These are phyloP conservation scores for Tenebrio molitor DNA, from an alignment of 1,140 invertebrate genomes.

Conservation along the genomic window DNA sequence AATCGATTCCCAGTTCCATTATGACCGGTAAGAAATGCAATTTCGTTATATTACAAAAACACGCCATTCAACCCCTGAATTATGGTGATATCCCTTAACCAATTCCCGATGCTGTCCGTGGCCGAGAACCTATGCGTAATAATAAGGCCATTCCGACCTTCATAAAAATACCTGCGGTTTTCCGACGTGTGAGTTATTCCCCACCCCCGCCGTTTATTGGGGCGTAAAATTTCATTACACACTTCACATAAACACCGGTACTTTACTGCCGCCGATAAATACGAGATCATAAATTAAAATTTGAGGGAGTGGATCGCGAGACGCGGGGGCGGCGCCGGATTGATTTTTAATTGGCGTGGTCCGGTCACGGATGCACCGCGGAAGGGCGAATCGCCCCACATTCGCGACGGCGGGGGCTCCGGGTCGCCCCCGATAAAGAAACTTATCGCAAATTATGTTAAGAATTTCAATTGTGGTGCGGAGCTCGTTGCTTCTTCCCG, in stretches of 20 bases:
- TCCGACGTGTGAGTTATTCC: slow-evolving; percentile 23
- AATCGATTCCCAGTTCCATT: slow-evolving; percentile 46
- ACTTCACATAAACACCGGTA: slow-evolving; percentile 29
- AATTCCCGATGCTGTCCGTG: slow-evolving; percentile 11
- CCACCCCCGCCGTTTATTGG: slow-evolving; percentile 22
- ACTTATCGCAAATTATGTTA: slow-evolving; percentile 18
- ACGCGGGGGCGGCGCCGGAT: too few relatives aligned
- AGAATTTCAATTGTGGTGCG: slow-evolving; percentile 26
- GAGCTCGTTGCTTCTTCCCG: slow-evolving; percentile 2
- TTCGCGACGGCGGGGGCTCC: too few relatives aligned
- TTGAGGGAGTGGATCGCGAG: not conserved
- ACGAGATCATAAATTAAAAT: slow-evolving; percentile 25
- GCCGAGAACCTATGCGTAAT: slow-evolving; percentile 23
- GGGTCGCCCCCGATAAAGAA: not conserved
- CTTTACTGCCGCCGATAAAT: slow-evolving; percentile 13
- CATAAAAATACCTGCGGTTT: slow-evolving; percentile 31
- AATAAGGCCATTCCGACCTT: slow-evolving; percentile 25
- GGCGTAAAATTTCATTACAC: slow-evolving; percentile 27
- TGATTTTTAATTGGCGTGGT: too few relatives aligned
- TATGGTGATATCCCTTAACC: slow-evolving; percentile 34
- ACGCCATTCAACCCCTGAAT: slow-evolving; percentile 45
- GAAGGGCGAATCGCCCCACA: too few relatives aligned
- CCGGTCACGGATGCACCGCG: too few relatives aligned
- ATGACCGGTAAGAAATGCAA: slow-evolving; percentile 47
- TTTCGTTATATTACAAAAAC: slow-evolving; percentile 51